Conservation (phyloP, 1,140 invertebrate species). For the Rhyzopertha dominica region DNA sequence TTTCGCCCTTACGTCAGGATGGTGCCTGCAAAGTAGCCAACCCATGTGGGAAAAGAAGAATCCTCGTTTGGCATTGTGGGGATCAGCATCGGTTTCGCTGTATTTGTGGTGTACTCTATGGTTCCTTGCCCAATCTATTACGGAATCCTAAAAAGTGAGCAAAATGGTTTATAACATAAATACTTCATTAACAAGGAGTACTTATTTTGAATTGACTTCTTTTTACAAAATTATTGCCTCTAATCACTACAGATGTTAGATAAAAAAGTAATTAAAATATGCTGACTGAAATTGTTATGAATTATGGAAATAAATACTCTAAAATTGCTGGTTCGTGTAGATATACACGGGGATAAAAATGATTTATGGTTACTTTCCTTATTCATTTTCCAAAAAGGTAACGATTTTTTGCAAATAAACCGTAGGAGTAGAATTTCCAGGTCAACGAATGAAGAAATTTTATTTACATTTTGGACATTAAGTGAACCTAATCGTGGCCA, state of each 20-base stretch:
- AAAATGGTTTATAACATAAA: not conserved
- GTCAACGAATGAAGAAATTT: too few relatives aligned
- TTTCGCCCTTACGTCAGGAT: conserved; percentile 75
- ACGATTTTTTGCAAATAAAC: too few relatives aligned
- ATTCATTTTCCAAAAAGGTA: not conserved
- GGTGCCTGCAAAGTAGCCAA: conserved; percentile 83
- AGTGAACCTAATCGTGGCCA: too few relatives aligned
- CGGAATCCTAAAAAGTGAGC: conserved; percentile 51
- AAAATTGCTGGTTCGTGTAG: not conserved
- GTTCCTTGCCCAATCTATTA: conserved; percentile 75
- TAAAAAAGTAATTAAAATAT: not conserved
- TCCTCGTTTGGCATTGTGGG: conserved; percentile 78
- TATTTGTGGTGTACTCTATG: conserved; percentile 91
- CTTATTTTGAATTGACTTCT: not conserved
- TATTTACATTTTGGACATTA: too few relatives aligned
- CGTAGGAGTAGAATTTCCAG: too few relatives aligned
- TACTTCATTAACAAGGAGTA: not conserved
- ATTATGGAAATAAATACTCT: not conserved
- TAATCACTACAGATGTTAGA: not conserved
- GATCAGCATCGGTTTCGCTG: conserved; percentile 87
- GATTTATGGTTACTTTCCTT: not conserved
- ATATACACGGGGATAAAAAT: not conserved
- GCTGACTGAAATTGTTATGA: not conserved
- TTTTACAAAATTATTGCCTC: not conserved
- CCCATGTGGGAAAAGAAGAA: conserved; percentile 94